phyloP scores from a whole-genome alignment of 1,140 invertebrate species.

The Drosophila nebulosa region DNA sequence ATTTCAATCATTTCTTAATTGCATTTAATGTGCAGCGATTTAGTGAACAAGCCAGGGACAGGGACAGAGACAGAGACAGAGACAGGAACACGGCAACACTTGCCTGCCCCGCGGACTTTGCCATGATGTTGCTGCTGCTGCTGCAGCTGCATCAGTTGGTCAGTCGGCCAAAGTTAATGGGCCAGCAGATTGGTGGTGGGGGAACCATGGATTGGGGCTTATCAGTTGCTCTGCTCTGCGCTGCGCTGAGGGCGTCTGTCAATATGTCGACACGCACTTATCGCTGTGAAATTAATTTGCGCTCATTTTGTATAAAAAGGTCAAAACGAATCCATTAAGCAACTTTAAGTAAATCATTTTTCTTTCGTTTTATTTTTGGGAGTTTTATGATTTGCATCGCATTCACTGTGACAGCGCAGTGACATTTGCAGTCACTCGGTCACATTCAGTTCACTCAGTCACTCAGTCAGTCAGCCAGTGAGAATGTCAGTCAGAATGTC shows the following conservation, averaged over 20 bases:
- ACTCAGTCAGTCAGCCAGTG: constrained; percentile 19
- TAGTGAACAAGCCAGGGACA: constrained; percentile 36
- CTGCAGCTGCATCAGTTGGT: constrained; percentile 44
- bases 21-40: constrained; percentile 77
- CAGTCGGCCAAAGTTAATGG: constrained; percentile 73
- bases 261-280: constrained; percentile 52
- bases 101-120: constrained; percentile 6
- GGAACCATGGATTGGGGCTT: constrained; percentile 6
- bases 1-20: constrained; percentile 79
- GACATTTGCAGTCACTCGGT: constrained; percentile 50
- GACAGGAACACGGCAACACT: background rate
- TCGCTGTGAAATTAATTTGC: constrained; percentile 68
- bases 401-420: constrained; percentile 27
- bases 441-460: constrained; percentile 3
- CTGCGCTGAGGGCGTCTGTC: constrained; percentile 39
- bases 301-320: constrained; percentile 47
- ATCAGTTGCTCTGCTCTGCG: constrained; percentile 14
- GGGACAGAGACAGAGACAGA: background rate
- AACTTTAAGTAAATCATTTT: constrained; percentile 2
- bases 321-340: constrained; percentile 31
- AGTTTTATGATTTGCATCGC: background rate
- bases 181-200: constrained; percentile 23
- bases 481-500: constrained; percentile 11
- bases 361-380: background rate
- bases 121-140: background rate